phyloP scores from a whole-genome alignment of 2,888 invertebrate species.

The Drosophila paucipuncta region DNA sequence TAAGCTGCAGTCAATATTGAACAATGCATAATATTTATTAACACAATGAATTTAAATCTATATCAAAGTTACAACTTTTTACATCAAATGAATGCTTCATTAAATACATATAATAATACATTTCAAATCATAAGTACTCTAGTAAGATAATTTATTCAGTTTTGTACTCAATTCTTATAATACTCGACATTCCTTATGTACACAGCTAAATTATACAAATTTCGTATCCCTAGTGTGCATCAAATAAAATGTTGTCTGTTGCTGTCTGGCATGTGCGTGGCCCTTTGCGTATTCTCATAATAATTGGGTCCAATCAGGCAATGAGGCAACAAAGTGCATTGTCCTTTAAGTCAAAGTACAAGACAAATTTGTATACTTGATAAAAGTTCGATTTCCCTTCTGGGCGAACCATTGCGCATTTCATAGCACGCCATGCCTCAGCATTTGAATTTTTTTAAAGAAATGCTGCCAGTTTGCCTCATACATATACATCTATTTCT shows the following conservation, averaged over 20 bases:
- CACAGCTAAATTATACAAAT: background rate
- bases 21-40: constrained; percentile 4
- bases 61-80: background rate
- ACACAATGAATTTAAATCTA: constrained; percentile 13
- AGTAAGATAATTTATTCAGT: no score
- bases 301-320: constrained; percentile 39
- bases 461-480: constrained; percentile 1
- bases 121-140: background rate
- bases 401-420: constrained; percentile 36
- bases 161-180: no score
- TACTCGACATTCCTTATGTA: background rate
- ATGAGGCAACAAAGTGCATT: constrained; percentile 32
- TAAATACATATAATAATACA: background rate
- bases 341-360: constrained; percentile 37
- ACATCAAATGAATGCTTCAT: background rate
- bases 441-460: constrained; percentile 1
- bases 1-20: constrained; percentile 22
- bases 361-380: constrained; percentile 74
- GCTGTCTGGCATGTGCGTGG: background rate
- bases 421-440: constrained; percentile 15
- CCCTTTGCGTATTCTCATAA: constrained; percentile 20
- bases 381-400: constrained; percentile 74
- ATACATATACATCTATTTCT: background rate
- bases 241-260: background rate
- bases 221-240: constrained; percentile 5